phyloP scores from a whole-genome alignment of 2,888 invertebrate species.

The Melieria omissa region DNA sequence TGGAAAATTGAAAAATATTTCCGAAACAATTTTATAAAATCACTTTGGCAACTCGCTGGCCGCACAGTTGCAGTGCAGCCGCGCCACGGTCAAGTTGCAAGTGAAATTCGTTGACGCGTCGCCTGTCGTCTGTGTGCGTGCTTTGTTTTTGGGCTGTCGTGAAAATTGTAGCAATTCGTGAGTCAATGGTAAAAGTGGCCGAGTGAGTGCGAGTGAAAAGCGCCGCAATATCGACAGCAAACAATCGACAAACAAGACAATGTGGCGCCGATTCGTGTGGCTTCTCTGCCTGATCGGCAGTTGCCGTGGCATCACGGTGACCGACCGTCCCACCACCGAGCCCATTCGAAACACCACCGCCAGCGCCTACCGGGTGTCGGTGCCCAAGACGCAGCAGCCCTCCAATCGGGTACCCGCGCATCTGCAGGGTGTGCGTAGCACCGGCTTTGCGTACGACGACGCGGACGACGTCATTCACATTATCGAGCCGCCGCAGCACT shows the following conservation, averaged over 20 bases:
- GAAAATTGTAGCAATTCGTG: constrained; percentile 5
- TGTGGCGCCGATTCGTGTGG: neutral
- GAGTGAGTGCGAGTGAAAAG: neutral
- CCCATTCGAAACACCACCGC: neutral
- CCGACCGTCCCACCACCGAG: neutral
- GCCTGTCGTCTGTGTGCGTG: no score
- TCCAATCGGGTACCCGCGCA: constrained; percentile 51
- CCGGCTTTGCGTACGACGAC: constrained; percentile 54
- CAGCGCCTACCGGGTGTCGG: constrained; percentile 51
- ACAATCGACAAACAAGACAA: neutral
- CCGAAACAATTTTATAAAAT: constrained; percentile 55
- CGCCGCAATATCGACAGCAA: no score
- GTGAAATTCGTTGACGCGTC: no score
- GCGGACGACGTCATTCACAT: constrained; percentile 61
- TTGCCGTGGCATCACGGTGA: neutral
- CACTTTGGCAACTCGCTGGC: constrained; percentile 45
- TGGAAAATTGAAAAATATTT: constrained; percentile 56
- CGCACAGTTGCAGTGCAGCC: constrained; percentile 51
- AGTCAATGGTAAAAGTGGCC: constrained; percentile 6
- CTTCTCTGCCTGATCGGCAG: neutral
- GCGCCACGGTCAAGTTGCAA: constrained; percentile 25
- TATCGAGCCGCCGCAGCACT: constrained; percentile 60
- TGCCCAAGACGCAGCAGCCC: constrained; percentile 48
- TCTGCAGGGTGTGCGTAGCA: constrained; percentile 52
- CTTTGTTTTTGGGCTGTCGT: neutral